These are phyloP conservation scores for Liparis tanakae DNA, from an alignment of 2,797 vertebrate genomes.

Conservation along the genomic window DNA sequence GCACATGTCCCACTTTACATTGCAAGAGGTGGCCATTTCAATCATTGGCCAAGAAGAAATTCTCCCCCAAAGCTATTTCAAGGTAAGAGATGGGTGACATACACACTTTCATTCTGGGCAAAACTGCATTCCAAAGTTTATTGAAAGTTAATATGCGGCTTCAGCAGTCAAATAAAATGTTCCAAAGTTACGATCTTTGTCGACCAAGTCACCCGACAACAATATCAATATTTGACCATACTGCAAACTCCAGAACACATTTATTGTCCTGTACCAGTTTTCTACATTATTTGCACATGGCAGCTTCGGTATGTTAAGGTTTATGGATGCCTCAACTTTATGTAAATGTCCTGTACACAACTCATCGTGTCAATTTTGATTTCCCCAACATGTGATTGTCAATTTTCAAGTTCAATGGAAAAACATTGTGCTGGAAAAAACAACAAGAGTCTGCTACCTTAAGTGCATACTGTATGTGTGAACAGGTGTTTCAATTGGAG, in stretches of 20 bases:
- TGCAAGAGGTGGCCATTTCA: background rate
- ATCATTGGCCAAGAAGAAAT: background rate
- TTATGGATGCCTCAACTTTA: background rate
- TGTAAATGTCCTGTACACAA: background rate
- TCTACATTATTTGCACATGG: background rate
- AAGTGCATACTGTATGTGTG: background rate
- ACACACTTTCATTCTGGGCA: background rate
- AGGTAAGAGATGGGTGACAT: background rate
- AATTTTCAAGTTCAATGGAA: background rate
- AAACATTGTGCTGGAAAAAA: background rate
- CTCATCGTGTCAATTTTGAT: background rate
- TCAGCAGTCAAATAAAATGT: background rate
- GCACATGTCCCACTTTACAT: background rate
- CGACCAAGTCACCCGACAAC: background rate
- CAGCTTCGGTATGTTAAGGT: background rate
- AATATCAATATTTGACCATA: background rate
- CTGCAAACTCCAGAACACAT: background rate
- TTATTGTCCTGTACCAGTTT: background rate
- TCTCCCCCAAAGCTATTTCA: background rate
- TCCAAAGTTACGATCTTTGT: background rate
- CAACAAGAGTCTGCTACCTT: background rate
- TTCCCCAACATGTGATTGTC: background rate
- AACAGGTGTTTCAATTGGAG: background rate
- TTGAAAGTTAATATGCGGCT: background rate
- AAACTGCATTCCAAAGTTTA: slow-evolving; percentile 2